These are phyloP conservation scores for Tetragnatha versicolor DNA, from an alignment of 1,140 invertebrate genomes.

Conservation along the genomic window DNA sequence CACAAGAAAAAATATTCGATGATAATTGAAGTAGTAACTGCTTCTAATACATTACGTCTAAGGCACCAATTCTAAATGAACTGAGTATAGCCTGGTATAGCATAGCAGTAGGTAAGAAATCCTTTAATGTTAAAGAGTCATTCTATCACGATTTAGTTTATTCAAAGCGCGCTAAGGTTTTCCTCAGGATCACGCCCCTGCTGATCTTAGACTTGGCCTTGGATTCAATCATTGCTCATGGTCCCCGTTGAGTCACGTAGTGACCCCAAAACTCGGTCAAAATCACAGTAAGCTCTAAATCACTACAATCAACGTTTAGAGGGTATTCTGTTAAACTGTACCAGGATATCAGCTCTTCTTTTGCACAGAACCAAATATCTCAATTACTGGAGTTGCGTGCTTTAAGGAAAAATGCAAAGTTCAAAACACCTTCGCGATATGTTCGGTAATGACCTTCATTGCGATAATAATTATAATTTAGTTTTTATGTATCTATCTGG, in stretches of 20 bases:
- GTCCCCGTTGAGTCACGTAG: conserved; percentile 33
- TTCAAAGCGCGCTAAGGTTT: conserved; percentile 32
- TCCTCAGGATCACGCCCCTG: conserved; percentile 32
- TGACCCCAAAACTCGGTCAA: conserved; percentile 44
- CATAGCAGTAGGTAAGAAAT: no score
- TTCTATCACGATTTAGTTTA: conserved; percentile 44
- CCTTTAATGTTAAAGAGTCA: no score
- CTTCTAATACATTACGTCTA: no score
- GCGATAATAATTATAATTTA: no score
- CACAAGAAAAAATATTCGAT: no score
- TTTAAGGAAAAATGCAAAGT: no score
- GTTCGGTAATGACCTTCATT: no score
- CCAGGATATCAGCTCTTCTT: conserved; percentile 35
- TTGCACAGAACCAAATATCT: conserved; percentile 16
- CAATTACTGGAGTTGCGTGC: conserved; percentile 5
- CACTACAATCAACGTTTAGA: conserved; percentile 48
- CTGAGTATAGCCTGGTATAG: no score
- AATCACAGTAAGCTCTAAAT: conserved; percentile 40
- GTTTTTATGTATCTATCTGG: no score
- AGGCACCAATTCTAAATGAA: no score
- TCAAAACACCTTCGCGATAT: no score
- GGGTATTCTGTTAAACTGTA: conserved; percentile 28
- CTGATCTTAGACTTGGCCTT: conserved; percentile 43
- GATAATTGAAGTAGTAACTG: no score
- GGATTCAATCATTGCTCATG: conserved; percentile 46